phyloP scores from a whole-genome alignment of 2,888 invertebrate species.

The Pocota personata region DNA sequence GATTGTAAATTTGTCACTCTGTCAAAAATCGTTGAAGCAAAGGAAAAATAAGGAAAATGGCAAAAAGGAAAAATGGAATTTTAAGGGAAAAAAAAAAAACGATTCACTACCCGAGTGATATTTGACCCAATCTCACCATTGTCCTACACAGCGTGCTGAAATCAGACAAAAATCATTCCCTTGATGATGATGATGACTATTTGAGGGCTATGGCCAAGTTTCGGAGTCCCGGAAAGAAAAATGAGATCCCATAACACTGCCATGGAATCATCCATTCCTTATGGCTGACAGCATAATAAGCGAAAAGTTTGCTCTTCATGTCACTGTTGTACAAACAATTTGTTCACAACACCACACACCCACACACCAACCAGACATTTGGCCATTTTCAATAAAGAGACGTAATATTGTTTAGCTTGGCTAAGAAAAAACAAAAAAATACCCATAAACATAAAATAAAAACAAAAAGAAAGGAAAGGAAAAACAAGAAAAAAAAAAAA shows the following conservation, averaged over 20 bases:
- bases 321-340: constrained; percentile 21
- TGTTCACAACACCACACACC: not conserved
- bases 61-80: not conserved
- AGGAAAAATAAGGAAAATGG: not conserved
- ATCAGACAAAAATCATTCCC: constrained; percentile 27
- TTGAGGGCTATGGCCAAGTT: not conserved
- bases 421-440: not conserved
- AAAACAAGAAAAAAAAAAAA: too few relatives aligned
- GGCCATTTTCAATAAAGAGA: constrained; percentile 20
- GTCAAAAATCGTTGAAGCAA: constrained; percentile 40
- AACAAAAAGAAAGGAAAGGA: too few relatives aligned
- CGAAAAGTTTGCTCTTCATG: constrained; percentile 41
- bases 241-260: constrained; percentile 21
- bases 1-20: constrained; percentile 60
- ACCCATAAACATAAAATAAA: too few relatives aligned
- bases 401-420: constrained; percentile 20
- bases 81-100: not conserved
- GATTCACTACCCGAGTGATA: not conserved
- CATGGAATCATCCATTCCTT: constrained; percentile 38
- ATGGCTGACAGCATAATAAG: constrained; percentile 54
- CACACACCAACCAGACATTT: not conserved
- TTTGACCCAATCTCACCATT: not conserved
- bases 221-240: not conserved
- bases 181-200: constrained; percentile 12
- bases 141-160: not conserved